A percentile compares a stretch with the other conserved stretches of the same genome.
phyloP scores from a whole-genome alignment of 2,113 vertebrate species.

The Mesocricetus auratus region DNA sequence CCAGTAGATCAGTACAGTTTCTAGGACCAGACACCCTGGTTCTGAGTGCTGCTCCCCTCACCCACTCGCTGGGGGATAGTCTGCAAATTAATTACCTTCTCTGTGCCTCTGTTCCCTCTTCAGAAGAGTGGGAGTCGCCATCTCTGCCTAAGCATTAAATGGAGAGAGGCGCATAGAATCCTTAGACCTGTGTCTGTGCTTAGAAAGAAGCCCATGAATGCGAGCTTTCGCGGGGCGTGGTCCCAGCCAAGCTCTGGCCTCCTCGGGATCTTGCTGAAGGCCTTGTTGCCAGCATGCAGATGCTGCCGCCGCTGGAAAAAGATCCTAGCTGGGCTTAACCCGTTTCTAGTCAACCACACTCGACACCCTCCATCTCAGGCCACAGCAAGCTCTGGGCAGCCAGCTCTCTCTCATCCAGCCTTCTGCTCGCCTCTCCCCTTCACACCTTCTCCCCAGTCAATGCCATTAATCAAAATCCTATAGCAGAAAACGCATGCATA shows the following conservation, averaged over 20 bases:
- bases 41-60: neutral
- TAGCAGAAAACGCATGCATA: slow-evolving; percentile 99
- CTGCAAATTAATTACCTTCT: slow-evolving; percentile 3
- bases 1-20: neutral
- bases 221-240: neutral
- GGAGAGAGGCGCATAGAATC: neutral
- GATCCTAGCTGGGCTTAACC: neutral
- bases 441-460: slow-evolving; percentile 89
- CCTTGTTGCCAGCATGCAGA: neutral
- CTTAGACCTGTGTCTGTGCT: neutral
- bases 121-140: neutral
- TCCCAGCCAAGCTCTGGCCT: neutral
- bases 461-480: slow-evolving; percentile 95
- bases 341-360: slow-evolving; percentile 15
- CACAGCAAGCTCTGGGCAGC: slow-evolving; percentile 63
- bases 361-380: neutral
- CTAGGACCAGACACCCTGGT: neutral
- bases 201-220: neutral
- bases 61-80: slow-evolving; percentile 32
- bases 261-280: neutral
- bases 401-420: slow-evolving; percentile 82
- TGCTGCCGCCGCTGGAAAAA: neutral
- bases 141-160: neutral
- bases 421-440: slow-evolving; percentile 85
- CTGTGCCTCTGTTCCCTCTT: neutral